Base-by-base conservation (phyloP, 2,888 invertebrate genomes). In the Pandemis corylana region DNA sequence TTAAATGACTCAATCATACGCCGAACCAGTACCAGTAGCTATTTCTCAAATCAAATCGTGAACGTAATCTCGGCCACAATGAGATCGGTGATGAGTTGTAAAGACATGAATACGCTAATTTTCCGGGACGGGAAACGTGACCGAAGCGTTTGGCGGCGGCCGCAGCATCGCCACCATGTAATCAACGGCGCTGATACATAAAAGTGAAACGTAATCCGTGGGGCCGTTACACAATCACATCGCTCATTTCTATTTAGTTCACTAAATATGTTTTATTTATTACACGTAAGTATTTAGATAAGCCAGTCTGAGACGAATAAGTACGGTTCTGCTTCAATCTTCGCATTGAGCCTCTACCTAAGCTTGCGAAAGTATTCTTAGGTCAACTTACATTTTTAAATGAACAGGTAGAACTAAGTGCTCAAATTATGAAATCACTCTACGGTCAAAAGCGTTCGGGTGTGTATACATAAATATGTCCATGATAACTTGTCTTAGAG, bases 11-110 rank as follows among this genome's bases (percentile, higher is more conserved):
- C 81, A 84, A 87, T 88, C 81, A 81, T 78, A 81, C 81, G 84
- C 82, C 81, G 84, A 83, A 85, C 72, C 75, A 70, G 74, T 65
- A 85, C 72, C 75, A 70, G 74, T 65, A 69, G 66, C 76, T 73
- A 82, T 82, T 80, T 79, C 81, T 82, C 68, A 77, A 80, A 82
- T 80, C 78, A 82, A 85, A 82, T 80, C 81, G 79, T 80, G 79
- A 83, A 86, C 76, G 85, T 85, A 92, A 91, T 91, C 86, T 87
- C 82, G 79, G 80, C 86, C 87, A 90, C 89, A 90, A 91, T 87
- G 87, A 86, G 78, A 78, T 79, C 81, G 79, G 80, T 88, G 86
- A 88, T 89, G 89, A 86, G 85, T 82, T 84, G 84, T 88, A 83
- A 83, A 85, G 81, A 79, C 78, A 79, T 85, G 83, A 88, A 85